Evolutionary conservation across 1,140 invertebrate genomes (phyloP).

Genomic region (Monomorium pharaonis): DNA sequence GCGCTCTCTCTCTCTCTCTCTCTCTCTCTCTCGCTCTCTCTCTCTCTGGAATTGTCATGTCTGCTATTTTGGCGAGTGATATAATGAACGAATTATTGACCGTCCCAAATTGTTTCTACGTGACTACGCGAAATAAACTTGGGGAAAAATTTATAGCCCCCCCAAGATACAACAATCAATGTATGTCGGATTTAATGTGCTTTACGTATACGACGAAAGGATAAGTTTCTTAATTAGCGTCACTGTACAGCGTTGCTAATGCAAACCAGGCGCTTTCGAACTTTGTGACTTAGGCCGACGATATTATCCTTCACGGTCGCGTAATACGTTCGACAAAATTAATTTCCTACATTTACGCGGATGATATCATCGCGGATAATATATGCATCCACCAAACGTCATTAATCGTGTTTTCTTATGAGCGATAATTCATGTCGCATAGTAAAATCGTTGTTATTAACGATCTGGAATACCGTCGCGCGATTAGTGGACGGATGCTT

Average conservation of each 20-base stretch:
- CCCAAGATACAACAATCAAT: not conserved
- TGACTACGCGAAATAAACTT: not conserved
- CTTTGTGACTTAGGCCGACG: not conserved
- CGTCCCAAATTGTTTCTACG: not conserved
- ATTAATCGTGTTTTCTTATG: conserved; percentile 52
- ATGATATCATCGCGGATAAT: conserved; percentile 46
- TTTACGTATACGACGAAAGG: not conserved
- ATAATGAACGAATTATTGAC: conserved; percentile 11
- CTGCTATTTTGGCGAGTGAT: conserved; percentile 28
- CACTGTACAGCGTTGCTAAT: not conserved
- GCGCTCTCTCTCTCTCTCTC: too few species aligned
- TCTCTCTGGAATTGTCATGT: not conserved
- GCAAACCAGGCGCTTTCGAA: not conserved
- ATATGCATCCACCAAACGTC: conserved; percentile 39
- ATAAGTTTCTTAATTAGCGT: conserved; percentile 22
- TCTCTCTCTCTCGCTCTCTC: too few species aligned
- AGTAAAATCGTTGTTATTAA: conserved; percentile 53
- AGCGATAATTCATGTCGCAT: conserved; percentile 10
- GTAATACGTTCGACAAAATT: conserved; percentile 23
- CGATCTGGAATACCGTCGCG: conserved; percentile 24
- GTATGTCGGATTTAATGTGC: not conserved
- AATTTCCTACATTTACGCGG: conserved; percentile 38
- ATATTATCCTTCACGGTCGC: not conserved
- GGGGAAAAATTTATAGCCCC: not conserved
- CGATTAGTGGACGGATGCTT: conserved; percentile 30